Base-by-base conservation (phyloP, 2,113 vertebrate species). In the Tachysurus vachellii region DNA sequence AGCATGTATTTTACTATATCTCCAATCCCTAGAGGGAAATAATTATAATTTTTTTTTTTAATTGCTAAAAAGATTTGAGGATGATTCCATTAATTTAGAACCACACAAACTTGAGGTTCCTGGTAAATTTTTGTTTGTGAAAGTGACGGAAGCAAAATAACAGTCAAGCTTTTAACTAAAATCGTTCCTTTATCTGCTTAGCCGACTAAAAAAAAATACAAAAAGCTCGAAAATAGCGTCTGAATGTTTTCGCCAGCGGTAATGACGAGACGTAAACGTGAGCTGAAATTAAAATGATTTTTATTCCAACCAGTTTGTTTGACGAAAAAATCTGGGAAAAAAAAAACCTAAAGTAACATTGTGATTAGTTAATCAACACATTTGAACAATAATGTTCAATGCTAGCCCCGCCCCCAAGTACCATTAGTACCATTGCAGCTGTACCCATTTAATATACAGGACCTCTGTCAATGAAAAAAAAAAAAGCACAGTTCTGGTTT, bases 281-380 rank as follows among this genome's bases (percentile, higher is more conserved):
- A 21, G 53, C 28, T 57, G 28, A 59, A 59, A 79, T 79, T 36
- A 59, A 80, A 79, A 56, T 23, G 14, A 21, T 80, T 59, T 80
- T 80, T 80, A 80, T 80, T 80, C 77, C 77, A 57, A 80, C 77
- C 28, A 79, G 76, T 79, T 31, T 50, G 47, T 50, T 59, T 59
- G 77, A 59, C 28, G 54, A 36, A 57, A 75, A 80, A 31, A 31
- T 79, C 16, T 56, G 53, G 10, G 14, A 7, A 12, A 53, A 16
- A 23, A 53, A 57, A 19, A 5, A 12, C 77, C 28, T 59, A 59
- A 80, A 36, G 8, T 80, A 80, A 80, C 54, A 57, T 36, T 6
- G 77, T 21, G 5, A 80, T 44, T 42, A 42, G 2, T 19, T 31
- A 42, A 59, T 61, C 31, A 81, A 26, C 14, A 81, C 56, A 59